These are phyloP conservation scores for Neolamprologus tretocephalus DNA, from an alignment of 2,113 vertebrate genomes.

Conservation along the genomic window DNA sequence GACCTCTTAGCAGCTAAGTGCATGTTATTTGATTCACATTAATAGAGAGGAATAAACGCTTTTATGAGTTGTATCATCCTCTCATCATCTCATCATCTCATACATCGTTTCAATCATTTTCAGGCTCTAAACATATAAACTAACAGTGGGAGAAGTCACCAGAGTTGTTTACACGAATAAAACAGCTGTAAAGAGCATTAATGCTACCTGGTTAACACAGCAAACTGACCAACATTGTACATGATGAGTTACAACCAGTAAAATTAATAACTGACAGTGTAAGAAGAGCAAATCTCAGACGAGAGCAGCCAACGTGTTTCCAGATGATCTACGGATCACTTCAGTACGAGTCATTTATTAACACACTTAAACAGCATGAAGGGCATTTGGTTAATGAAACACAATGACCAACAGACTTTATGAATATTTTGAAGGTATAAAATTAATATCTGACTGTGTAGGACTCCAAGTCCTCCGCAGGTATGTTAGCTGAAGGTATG, in stretches of 20 bases:
- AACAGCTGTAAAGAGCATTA: too few species aligned
- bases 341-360: not conserved
- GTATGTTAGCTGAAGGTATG: not conserved
- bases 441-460: not conserved
- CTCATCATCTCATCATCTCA: not conserved
- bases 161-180: too few species aligned
- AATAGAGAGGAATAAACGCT: not conserved
- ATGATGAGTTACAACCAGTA: too few species aligned
- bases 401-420: not conserved
- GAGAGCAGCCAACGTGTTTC: too few species aligned
- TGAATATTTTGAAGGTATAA: fast-evolving
- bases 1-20: fast-evolving
- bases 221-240: too few species aligned
- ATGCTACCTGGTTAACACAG: too few species aligned
- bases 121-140: not conserved
- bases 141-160: too few species aligned
- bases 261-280: too few species aligned
- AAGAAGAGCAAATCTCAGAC: too few species aligned
- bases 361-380: fast-evolving
- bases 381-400: not conserved
- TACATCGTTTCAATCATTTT: not conserved
- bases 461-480: not conserved
- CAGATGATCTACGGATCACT: not conserved
- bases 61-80: not conserved
- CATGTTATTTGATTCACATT: not conserved